Evolutionary conservation across 2,113 vertebrate genomes (phyloP), one percentile per base, ranked within the genome.

Genomic region (Microcebus murinus): DNA sequence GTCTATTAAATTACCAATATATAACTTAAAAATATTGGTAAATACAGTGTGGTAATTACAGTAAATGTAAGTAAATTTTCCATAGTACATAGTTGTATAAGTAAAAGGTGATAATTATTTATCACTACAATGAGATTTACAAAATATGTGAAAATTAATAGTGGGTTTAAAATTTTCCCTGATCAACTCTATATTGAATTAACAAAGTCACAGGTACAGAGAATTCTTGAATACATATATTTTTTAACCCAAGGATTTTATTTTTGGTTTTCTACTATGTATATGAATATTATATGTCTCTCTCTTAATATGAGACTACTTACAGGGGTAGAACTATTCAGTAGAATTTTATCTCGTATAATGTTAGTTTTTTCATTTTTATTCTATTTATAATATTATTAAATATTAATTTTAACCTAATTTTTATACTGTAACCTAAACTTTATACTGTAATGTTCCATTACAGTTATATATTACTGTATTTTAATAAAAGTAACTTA

Each of bases 321-420:
- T 57, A 18, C 50, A 89, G 23, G 42, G 36, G 57, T 79, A 93
- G 42, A 95, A 50, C 74, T 95, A 52, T 23, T 96, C 23, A 91
- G 23, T 92, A 94, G 57, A 95, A 77, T 76, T 96, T 94, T 88
- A 55, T 71, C 50, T 80, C 93, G 13, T 1, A 39, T 91, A 76
- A 61, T 84, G 12, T 74, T 91, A 88, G 6, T 73, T 90, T 74
- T 71, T 84, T 45, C 25, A 77, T 91, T 82, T 86, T 92, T 93
- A 81, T 91, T 95, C 45, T 90, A 67, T 48, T 86, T 61, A 68
- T 68, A 90, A 48, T 4, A 92, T 91, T 79, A 61, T 50, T 95
- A 90, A 93, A 31, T 92, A 85, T 55, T 79, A 87, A 67, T 89
- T 95, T 87, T 94, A 84, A 48, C 23, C 27, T 87, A 80, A n/a